Percentiles rank a stretch among this genome's conserved stretches.
Conservation (phyloP, 2,797 vertebrate species). For the Aldrovandia affinis region DNA sequence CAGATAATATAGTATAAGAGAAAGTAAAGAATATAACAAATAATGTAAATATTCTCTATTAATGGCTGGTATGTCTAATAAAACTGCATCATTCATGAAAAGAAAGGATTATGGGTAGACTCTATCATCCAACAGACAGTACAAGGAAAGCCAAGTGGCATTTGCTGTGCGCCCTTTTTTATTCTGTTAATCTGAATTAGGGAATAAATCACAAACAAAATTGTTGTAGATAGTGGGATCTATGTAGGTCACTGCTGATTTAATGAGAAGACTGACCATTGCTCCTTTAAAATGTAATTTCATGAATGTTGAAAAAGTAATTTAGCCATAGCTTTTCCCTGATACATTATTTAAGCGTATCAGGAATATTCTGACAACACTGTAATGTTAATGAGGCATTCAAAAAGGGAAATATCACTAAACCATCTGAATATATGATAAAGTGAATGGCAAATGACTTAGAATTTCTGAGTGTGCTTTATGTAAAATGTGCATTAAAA, state of each 20-base stretch:
- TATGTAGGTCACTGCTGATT: neutral
- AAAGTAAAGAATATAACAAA: neutral
- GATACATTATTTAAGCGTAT: neutral
- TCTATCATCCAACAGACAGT: neutral
- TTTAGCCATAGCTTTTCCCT: conserved; percentile 2
- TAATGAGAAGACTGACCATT: neutral
- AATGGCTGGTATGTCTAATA: neutral
- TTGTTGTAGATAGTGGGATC: neutral
- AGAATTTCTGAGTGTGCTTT: neutral
- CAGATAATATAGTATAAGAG: neutral
- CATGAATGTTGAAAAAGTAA: neutral
- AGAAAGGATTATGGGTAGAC: neutral
- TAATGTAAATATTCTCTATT: neutral
- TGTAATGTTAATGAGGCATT: neutral
- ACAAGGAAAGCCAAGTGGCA: neutral
- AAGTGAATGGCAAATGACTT: neutral
- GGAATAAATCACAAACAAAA: neutral
- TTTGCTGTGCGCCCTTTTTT: neutral
- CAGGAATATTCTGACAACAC: neutral
- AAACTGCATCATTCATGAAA: neutral
- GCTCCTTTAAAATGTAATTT: neutral
- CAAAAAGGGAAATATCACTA: neutral
- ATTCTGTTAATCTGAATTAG: neutral
- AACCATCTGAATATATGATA: neutral
- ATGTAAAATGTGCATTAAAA: neutral